Evolutionary conservation across 2,113 vertebrate genomes (phyloP).

Genomic region (Python bivittatus): DNA sequence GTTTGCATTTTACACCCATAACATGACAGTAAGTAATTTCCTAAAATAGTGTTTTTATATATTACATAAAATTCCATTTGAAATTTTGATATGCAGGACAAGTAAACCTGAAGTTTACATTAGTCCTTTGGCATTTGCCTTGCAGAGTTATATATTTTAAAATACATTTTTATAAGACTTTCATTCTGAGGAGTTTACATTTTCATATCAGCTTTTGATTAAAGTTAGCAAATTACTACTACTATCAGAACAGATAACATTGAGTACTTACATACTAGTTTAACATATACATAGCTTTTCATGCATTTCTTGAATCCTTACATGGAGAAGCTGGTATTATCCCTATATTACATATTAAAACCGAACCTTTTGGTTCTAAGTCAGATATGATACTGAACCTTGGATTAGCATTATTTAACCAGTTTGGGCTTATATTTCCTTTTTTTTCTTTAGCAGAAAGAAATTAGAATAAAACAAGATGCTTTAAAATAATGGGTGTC

Average conservation of each 20-base stretch:
- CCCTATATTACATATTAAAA: neutral
- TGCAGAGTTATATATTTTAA: neutral
- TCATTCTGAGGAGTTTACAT: neutral
- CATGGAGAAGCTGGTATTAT: neutral
- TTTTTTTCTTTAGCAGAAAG: neutral
- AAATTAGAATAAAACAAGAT: neutral
- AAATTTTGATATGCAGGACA: conserved; percentile 31
- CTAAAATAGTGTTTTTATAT: conserved; percentile 28
- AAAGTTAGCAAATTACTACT: neutral
- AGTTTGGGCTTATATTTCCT: no score
- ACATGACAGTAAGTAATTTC: conserved; percentile 13
- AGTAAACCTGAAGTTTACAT: neutral
- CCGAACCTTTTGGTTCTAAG: neutral
- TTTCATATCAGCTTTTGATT: conserved; percentile 8
- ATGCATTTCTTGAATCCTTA: neutral
- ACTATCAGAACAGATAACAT: neutral
- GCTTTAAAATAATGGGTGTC: neutral
- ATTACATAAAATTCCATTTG: conserved; percentile 5
- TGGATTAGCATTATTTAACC: neutral
- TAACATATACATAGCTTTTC: neutral
- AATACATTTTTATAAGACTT: conserved; percentile 9
- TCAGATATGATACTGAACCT: neutral
- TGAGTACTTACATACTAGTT: neutral
- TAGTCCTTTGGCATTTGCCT: neutral
- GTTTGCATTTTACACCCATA: conserved; percentile 55